phyloP scores from a whole-genome alignment of 2,113 vertebrate species.

The Paralichthys olivaceus region DNA sequence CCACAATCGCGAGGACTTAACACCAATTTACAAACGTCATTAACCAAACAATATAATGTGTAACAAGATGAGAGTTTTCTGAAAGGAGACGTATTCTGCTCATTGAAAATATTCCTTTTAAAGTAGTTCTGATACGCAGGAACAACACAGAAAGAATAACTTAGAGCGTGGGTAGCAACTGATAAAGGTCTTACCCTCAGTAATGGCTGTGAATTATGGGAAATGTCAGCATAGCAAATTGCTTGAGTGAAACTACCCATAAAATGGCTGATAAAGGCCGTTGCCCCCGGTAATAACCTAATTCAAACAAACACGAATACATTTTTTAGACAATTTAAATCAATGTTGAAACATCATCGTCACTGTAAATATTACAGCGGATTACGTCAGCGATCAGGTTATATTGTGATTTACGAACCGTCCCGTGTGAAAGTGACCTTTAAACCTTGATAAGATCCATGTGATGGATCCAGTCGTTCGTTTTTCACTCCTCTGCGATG shows the following conservation, averaged over 20 bases:
- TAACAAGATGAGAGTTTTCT: too few relatives aligned
- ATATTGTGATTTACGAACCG: conserved; percentile 9
- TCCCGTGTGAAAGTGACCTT: conserved; percentile 38
- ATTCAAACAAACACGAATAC: conserved; percentile 26
- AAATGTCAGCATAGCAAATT: conserved; percentile 32
- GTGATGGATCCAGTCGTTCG: conserved; percentile 16
- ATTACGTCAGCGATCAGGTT: conserved; percentile 15
- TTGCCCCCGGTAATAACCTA: conserved; percentile 10
- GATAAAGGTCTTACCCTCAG: conserved; percentile 23
- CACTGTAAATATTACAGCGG: neutral
- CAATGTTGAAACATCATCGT: conserved; percentile 4
- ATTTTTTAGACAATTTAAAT: conserved; percentile 12
- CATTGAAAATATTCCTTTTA: neutral
- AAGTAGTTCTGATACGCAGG: conserved; percentile 6
- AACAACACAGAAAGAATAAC: neutral
- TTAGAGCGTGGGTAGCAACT: neutral
- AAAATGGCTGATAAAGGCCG: conserved; percentile 26
- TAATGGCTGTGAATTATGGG: conserved; percentile 36
- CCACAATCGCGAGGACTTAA: too few relatives aligned
- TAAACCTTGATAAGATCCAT: conserved; percentile 7
- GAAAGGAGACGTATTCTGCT: too few relatives aligned
- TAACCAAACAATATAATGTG: too few relatives aligned
- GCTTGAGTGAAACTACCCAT: conserved; percentile 25
- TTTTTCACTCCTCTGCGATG: conserved; percentile 28
- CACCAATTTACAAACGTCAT: too few relatives aligned